A percentile compares a stretch with the other conserved stretches of the same genome.
These are phyloP conservation scores for Sebastes kiyomatsui DNA, from an alignment of 2,797 vertebrate species.

Conservation along the genomic window DNA sequence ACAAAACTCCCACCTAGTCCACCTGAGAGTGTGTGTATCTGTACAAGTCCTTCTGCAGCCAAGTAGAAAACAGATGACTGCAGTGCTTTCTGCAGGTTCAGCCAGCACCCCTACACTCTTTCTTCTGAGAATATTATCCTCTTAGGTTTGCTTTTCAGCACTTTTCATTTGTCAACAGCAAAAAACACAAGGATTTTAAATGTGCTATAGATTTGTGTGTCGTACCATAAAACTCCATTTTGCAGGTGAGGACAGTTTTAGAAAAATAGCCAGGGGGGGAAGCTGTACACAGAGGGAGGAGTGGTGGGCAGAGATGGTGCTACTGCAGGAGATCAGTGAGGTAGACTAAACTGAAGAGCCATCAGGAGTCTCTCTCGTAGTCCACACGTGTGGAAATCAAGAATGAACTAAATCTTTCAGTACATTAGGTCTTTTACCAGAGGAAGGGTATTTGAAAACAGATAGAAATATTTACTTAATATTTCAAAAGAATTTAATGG, in stretches of 20 bases:
- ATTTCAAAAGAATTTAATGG: constrained; percentile 82
- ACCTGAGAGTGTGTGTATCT: neutral
- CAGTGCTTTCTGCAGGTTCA: constrained; percentile 52
- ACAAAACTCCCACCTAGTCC: constrained; percentile 2
- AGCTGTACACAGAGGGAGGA: constrained; percentile 17
- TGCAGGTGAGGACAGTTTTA: constrained; percentile 35
- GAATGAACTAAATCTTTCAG: constrained; percentile 72
- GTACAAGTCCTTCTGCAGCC: constrained; percentile 17
- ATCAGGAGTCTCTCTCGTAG: constrained; percentile 23
- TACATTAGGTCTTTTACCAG: constrained; percentile 42
- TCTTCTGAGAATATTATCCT: constrained; percentile 3
- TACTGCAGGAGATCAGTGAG: constrained; percentile 18
- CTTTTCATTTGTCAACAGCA: constrained; percentile 38
- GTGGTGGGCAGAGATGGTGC: constrained; percentile 7
- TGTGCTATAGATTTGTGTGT: constrained; percentile 19
- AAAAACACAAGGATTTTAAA: constrained; percentile 33
- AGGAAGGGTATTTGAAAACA: constrained; percentile 60
- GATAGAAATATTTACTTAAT: constrained; percentile 74
- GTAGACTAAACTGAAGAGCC: constrained; percentile 21
- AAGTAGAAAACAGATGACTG: constrained; percentile 63
- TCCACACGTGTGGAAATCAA: constrained; percentile 40
- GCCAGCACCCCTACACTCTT: neutral
- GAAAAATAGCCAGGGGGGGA: constrained; percentile 31
- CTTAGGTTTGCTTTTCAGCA: constrained; percentile 11
- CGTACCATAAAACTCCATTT: constrained; percentile 25